Base-by-base conservation (phyloP, 1,140 invertebrate species). In the Drosophila navojoa region DNA sequence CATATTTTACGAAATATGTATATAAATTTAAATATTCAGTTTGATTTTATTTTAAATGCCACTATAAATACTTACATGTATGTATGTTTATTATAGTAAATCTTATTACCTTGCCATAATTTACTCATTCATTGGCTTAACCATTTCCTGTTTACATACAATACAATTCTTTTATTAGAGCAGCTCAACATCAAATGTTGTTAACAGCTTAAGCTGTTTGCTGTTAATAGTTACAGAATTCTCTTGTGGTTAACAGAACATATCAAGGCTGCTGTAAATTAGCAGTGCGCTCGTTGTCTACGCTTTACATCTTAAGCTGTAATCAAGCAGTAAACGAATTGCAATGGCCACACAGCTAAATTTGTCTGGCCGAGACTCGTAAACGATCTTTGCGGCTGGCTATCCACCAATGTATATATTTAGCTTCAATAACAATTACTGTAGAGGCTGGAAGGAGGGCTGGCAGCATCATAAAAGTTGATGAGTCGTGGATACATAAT, bases 391-490 rank as follows among this genome's bases (percentile, higher is more conserved):
- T 35, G 35, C 2, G n/a, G 29, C 42, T 15, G 38, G 40, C 19
- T 35, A 35, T 11, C 25, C 19, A 67, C 58, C 29, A 53, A 15
- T 22, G 13, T 35, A 29, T 49, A 42, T 32, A 42, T 16, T 55
- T 59, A 49, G 50, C 45, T 63, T 64, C 49, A 71, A 71, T 66
- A 55, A 71, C 47, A 49, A 74, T 60, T 59, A 68, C 60, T 76
- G 40, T 58, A 15, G 47, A 53, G 53, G 10, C 35, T 4, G 35
- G 6, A 1, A 4, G 35, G 35, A 10, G 3, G 45, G 61, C 35
- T 15, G 45, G 45, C 55, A 45, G 52, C 40, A 32, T 62, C 62
- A 61, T 57, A 61, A 61, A 68, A 67, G 19, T 60, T 57, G 42
- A 59, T 42, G 64, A 58, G 49, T 38, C 15, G 22, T 13, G 45